Evolutionary conservation across 2,888 invertebrate species (phyloP).

Genomic region (Aspidiotus destructor): DNA sequence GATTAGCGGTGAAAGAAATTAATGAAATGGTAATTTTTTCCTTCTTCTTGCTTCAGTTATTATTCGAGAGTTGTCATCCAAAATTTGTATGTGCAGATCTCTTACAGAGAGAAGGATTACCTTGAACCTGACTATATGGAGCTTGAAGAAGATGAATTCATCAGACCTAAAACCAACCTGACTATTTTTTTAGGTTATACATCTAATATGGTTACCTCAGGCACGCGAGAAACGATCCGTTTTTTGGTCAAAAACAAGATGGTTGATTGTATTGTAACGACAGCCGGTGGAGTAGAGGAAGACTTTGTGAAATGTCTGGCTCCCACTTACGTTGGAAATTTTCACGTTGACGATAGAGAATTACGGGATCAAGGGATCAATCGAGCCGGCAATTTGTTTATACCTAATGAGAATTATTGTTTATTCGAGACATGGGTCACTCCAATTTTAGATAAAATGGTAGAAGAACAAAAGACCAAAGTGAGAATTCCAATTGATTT

Average conservation of each 20-base stretch:
- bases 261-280: constrained; percentile 93
- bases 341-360: constrained; percentile 66
- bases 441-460: constrained; percentile 83
- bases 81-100: constrained; percentile 2
- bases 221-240: constrained; percentile 79
- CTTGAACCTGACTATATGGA: constrained; percentile 52
- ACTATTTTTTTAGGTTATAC: constrained; percentile 96
- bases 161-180: constrained; percentile 66
- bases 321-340: constrained; percentile 87
- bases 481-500: constrained; percentile 4
- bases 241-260: constrained; percentile 76
- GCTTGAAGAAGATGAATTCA: constrained; percentile 70
- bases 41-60: neutral
- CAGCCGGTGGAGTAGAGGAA: constrained; percentile 97
- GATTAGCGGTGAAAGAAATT: constrained; percentile 79
- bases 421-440: constrained; percentile 95
- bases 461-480: constrained; percentile 70
- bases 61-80: too few species aligned
- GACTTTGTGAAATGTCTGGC: constrained; percentile 97
- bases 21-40: constrained; percentile 65
- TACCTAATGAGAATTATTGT: constrained; percentile 98
- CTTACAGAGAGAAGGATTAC: constrained; percentile 3
- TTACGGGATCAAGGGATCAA: constrained; percentile 81
- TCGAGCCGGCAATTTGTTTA: constrained; percentile 83
- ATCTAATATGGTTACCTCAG: constrained; percentile 93